Conservation (phyloP, 1,140 invertebrate species). For the Bombus cullumanus region DNA sequence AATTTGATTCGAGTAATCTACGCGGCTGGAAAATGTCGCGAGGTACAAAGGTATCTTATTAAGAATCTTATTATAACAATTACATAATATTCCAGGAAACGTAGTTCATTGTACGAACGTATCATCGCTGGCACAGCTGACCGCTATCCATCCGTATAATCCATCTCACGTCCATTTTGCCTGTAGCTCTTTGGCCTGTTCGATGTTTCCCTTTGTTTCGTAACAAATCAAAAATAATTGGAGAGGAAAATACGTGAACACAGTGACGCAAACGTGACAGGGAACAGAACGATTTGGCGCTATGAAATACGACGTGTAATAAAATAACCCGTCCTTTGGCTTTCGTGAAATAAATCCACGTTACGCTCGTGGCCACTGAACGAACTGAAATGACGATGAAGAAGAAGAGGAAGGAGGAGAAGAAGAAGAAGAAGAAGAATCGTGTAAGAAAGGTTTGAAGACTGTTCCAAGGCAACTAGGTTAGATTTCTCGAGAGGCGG, state of each 20-base stretch:
- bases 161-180: neutral
- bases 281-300: neutral
- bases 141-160: no score
- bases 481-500: neutral
- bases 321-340: neutral
- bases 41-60: no score
- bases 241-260: neutral
- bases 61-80: no score
- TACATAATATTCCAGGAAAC: no score
- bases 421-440: neutral
- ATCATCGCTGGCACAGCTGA: no score
- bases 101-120: no score
- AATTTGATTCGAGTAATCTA: neutral
- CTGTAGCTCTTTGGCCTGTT: no score
- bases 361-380: neutral
- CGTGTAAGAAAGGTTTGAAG: neutral
- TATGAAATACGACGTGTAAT: conserved; percentile 3
- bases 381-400: neutral
- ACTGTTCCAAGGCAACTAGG: neutral
- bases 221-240: conserved; percentile 36
- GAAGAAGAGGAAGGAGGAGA: neutral
- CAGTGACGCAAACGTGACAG: neutral
- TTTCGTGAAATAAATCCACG: neutral
- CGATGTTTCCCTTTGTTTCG: conserved; percentile 12
- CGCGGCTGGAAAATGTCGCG: neutral